Evolutionary conservation across 2,797 vertebrate genomes (phyloP), one percentile per base, ranked within the genome.

Genomic region (Tadarida brasiliensis): DNA sequence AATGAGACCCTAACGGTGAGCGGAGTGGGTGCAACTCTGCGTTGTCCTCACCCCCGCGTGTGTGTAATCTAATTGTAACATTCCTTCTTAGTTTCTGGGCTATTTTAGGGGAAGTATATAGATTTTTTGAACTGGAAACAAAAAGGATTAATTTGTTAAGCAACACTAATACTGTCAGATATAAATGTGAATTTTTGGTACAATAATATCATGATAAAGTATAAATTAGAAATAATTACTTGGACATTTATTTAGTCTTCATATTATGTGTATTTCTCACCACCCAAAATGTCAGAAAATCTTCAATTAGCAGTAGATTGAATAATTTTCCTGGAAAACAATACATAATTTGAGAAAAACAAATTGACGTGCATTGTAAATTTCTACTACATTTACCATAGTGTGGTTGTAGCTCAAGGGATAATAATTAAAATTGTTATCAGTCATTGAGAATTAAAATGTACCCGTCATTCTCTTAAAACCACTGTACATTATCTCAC

Each of bases 291-390:
- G 49, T 74, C 22, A 80, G 22, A 51, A n/a, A 88, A 63, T 68
- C n/a, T 26, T 88, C 19, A n/a, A 2, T 90, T 82, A 65, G 51
- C 30, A 57, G 7, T 81, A 51, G 28, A 26, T 68, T 44, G 22
- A 74, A 78, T 44, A 35, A 15, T 91, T 92, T 90, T 87, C 11
- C 26, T 87, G 17, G 57, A 57, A 70, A 71, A 51, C 15, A 57
- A 67, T 49, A 49, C 15, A 11, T 68, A 39, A 85, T 57, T 91
- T 76, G 54, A 85, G 67, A 84, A 94, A 88, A 85, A 12, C 26
- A 70, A 84, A 0, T 17, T 28, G 7, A 47, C 24, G 9, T 76
- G 5, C 54, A 47, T 28, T 76, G 11, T 54, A 81, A 57, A 71
- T 33, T 35, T 63, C 47, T 44, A 51, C 56, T 51, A 44, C 11